Base-by-base conservation (phyloP, 2,888 invertebrate genomes). In the Trichopria drosophilae region DNA sequence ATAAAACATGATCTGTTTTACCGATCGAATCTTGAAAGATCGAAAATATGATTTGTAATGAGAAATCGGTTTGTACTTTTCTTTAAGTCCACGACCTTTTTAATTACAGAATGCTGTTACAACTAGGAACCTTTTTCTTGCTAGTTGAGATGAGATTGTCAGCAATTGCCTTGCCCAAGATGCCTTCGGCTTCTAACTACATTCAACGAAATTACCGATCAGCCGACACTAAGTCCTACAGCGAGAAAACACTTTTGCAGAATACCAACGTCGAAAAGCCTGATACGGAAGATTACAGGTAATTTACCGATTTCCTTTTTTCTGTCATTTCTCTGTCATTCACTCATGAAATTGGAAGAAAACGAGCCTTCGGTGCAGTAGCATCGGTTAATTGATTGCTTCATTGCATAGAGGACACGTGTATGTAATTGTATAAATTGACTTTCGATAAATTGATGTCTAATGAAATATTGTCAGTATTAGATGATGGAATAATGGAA, bases 161-260 rank as follows among this genome's bases (percentile, higher is more conserved):
- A 15, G 67, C 72, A 13, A 68, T 73, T 62, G 73, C 73, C 13
- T 59, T 73, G 18, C 73, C 72, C 7, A 60, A 72, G 43, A 72
- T 72, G 28, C 73, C 73, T 2, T 68, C 71, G 5, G 67, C 65
- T 0, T 63, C 65, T 23, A 73, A 73, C 50, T 64, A 67, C 29
- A 67, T 72, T 10, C 65, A 58, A 5, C 63, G 59, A 7, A 66
- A 63, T 13, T 61, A 61, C 28, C 50, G 58, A 4, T 40, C 57
- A 5, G 51, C 44, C n/a, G 56, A 60, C 20, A 46, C 57, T 15
- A 65, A 63, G 31, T 31, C 54, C 6, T 59, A 62, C 59, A 60
- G 59, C 28, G 62, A 58, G 56, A 31, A 68, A 64, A 45, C 59
- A 9, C 56, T 64, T 20, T 48, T 60, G n/a, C 67, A 66, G 46